Evolutionary conservation across 2,113 vertebrate species (phyloP).

Genomic region (Poicephalus gulielmi): DNA sequence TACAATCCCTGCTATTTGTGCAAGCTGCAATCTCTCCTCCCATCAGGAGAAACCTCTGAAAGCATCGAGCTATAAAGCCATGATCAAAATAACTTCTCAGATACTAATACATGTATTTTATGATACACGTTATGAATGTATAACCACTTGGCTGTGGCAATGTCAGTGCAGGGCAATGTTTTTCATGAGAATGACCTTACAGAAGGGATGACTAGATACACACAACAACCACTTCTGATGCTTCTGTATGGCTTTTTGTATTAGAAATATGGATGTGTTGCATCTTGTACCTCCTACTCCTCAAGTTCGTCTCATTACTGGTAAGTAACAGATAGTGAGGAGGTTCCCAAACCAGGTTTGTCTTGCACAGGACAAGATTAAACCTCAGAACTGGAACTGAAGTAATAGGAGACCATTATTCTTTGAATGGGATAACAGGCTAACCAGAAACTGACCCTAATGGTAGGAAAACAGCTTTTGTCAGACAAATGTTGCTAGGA

Average conservation of each 20-base stretch:
- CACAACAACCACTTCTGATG: background rate
- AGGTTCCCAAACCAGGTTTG: background rate
- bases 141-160: no score
- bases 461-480: background rate
- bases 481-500: background rate
- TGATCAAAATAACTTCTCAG: background rate
- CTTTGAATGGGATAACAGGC: background rate
- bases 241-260: background rate
- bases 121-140: background rate
- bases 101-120: background rate
- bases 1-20: background rate
- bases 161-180: accelerated
- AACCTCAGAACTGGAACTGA: background rate
- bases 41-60: background rate
- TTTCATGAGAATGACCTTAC: accelerated
- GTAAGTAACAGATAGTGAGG: background rate
- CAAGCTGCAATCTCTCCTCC: background rate
- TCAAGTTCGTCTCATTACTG: background rate
- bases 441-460: background rate
- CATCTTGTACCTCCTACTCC: background rate
- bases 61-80: background rate
- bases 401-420: background rate
- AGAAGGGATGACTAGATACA: background rate
- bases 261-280: background rate
- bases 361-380: background rate